Evolutionary conservation across 2,888 invertebrate species (phyloP), one percentile per base, ranked within the genome.

Genomic region (Cantharis flavilabris): DNA sequence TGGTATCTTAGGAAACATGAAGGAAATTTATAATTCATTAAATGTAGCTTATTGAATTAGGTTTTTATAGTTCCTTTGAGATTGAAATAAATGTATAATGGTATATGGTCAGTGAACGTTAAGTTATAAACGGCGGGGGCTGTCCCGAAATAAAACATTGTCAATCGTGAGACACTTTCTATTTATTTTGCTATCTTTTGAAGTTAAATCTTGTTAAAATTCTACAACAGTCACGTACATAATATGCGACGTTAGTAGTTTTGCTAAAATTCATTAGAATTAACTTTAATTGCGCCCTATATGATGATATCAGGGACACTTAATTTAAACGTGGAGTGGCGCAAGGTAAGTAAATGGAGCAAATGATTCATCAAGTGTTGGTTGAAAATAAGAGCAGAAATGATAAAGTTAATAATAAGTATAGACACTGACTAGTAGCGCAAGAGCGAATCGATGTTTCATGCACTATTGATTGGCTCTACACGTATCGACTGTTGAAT

Each of bases 401-500:
- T 79, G 74, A 79, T 79, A 76, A 73, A 20, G 65, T 71, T 77
- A 73, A 77, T 77, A 76, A 77, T 77, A 77, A 79, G 76, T 76
- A 73, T 69, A 75, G 76, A 76, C 71, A 69, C 64, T 75, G 77
- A 77, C 77, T 77, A 75, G 75, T 77, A 72, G 77, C 62, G 77
- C 72, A 77, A 79, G 77, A 77, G 79, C 72, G 72, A 76, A 77
- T 84, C 80, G 82, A 82, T 81, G 82, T 83, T 83, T 78, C 69
- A 76, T 78, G 76, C 81, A 83, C 84, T 86, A 86, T 86, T 86
- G 86, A 87, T 87, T 86, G 85, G 84, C 85, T 83, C 84, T 83
- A 85, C 86, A 83, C 85, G 85, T 85, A 85, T 85, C 82, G 84
- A 84, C 85, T 84, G 84, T 83, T 87, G 86, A 87, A 88, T 87